A percentile compares a stretch with the other conserved stretches of the same genome.
Evolutionary conservation across 2,113 vertebrate species (phyloP).

Genomic region (Oenanthe melanoleuca): DNA sequence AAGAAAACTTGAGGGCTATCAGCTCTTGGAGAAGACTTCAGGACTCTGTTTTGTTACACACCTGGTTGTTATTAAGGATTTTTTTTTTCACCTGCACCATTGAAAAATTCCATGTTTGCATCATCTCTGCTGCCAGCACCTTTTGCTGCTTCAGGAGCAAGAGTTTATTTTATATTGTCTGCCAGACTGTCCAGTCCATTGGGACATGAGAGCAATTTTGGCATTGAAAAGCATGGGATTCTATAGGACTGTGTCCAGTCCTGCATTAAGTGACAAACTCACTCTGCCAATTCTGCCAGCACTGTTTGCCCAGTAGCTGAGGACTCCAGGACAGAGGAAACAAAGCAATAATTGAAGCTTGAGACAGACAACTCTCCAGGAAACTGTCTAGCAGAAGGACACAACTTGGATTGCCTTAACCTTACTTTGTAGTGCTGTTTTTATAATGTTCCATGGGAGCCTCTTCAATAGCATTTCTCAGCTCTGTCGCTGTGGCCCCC

Average conservation of each 20-base stretch:
- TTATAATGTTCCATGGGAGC: neutral
- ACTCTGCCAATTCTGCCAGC: conserved; percentile 58
- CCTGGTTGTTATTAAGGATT: conserved; percentile 5
- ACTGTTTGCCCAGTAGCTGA: conserved; percentile 35
- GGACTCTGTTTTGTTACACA: neutral
- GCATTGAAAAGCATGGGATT: neutral
- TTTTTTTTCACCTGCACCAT: neutral
- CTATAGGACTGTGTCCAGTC: neutral
- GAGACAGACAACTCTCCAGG: neutral
- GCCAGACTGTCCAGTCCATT: neutral
- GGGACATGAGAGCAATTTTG: neutral
- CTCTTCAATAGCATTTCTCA: conserved; percentile 17
- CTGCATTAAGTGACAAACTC: conserved; percentile 4
- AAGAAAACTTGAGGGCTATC: conserved; percentile 37
- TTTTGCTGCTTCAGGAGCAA: conserved; percentile 51
- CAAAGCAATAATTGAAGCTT: conserved; percentile 70
- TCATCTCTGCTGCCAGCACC: neutral
- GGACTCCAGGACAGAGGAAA: conserved; percentile 56
- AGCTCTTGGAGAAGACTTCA: conserved; percentile 17
- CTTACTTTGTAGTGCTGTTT: conserved; percentile 9
- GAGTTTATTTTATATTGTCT: neutral
- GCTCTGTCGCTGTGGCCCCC: conserved; percentile 28
- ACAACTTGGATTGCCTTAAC: conserved; percentile 55
- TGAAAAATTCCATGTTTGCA: conserved; percentile 24
- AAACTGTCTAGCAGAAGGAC: conserved; percentile 16